Conservation (phyloP, 2,797 vertebrate genomes). For the Margarornis squamiger region DNA sequence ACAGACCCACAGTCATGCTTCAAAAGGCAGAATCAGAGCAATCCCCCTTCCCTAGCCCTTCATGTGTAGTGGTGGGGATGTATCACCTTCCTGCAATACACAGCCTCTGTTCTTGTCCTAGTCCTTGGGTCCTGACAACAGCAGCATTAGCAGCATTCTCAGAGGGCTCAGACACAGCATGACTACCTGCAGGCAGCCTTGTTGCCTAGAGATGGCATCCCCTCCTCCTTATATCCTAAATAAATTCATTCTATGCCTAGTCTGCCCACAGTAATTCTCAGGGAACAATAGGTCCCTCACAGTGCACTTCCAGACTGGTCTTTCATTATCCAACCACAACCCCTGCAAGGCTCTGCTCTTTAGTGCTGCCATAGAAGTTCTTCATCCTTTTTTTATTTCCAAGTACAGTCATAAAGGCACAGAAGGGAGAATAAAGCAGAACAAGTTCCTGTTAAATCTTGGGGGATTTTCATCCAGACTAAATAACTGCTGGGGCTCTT, state of each 20-base stretch:
- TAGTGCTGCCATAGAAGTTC: neutral
- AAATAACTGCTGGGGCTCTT: neutral
- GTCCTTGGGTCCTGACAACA: neutral
- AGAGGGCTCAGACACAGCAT: neutral
- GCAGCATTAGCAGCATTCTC: neutral
- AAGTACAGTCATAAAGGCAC: neutral
- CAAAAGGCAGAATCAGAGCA: neutral
- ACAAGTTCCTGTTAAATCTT: neutral
- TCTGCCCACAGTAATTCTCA: neutral
- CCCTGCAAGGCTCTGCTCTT: neutral
- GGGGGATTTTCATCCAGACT: neutral
- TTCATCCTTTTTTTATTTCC: neutral
- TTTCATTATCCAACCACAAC: neutral
- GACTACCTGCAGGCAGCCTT: neutral
- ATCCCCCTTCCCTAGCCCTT: neutral
- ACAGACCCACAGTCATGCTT: neutral
- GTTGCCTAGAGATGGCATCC: neutral
- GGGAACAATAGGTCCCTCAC: neutral
- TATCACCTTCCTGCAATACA: neutral
- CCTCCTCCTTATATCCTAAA: neutral
- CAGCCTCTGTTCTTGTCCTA: neutral
- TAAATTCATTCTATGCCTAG: neutral
- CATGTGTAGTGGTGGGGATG: neutral
- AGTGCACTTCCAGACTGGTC: neutral
- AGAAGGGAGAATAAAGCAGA: neutral